Conservation (phyloP, 2,888 invertebrate genomes). For the Archaeoteleia sp. region DNA sequence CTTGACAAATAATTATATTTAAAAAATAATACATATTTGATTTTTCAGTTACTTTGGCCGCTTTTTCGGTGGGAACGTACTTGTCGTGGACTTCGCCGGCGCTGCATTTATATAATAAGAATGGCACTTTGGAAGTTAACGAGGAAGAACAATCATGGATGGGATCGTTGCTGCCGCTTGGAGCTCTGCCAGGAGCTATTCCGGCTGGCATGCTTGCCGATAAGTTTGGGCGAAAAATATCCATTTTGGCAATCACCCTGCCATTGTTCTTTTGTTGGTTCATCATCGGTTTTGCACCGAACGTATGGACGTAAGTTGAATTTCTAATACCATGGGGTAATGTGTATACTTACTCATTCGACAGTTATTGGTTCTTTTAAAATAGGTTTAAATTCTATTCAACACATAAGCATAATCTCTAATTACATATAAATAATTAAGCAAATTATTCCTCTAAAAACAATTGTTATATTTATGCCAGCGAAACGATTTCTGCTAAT, state of each 20-base stretch:
- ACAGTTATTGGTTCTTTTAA: no score
- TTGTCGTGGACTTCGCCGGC: conserved; percentile 80
- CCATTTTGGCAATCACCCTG: conserved; percentile 58
- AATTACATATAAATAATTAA: no score
- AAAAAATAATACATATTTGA: no score
- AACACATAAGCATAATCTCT: no score
- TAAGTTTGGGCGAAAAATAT: conserved; percentile 60
- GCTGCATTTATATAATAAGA: conserved; percentile 68
- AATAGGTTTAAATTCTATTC: no score
- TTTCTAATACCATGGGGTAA: conserved; percentile 75
- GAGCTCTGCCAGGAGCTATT: conserved; percentile 82
- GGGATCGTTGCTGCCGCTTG: conserved; percentile 81
- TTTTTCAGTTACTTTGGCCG: conserved; percentile 77
- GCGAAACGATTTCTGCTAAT: no score
- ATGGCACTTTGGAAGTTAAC: conserved; percentile 66
- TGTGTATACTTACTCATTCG: no score
- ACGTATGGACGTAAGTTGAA: conserved; percentile 71
- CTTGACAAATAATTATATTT: no score
- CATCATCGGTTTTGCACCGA: conserved; percentile 78
- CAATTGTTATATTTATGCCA: no score
- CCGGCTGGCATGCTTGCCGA: conserved; percentile 81
- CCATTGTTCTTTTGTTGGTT: conserved; percentile 62
- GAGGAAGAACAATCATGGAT: conserved; percentile 82
- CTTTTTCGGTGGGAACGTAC: conserved; percentile 78
- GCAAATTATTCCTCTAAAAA: no score